Evolutionary conservation across 64 coral and sea anemone genomes (phyloP).

Genomic region (Anthopleura sola): DNA sequence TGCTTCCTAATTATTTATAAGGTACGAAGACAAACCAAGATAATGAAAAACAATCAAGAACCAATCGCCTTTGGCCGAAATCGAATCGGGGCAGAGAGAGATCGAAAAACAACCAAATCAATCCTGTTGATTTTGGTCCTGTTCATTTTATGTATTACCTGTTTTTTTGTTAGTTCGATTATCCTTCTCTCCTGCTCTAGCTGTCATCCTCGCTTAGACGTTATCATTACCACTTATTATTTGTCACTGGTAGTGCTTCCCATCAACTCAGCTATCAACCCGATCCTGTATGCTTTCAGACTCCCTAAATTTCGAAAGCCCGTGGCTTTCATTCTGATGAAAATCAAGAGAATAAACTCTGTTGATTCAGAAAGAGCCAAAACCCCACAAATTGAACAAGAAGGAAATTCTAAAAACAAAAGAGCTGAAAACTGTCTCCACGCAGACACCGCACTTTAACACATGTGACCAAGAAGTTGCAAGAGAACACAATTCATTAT

Average conservation of each 20-base stretch:
- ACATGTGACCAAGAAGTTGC: too few relatives aligned
- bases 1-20: neutral
- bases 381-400: neutral
- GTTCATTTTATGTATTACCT: neutral
- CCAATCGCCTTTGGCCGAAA: neutral
- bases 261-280: neutral
- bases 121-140: neutral
- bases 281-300: neutral
- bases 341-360: neutral
- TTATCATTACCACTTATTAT: neutral
- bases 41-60: neutral
- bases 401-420: too few relatives aligned
- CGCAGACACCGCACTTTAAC: too few relatives aligned
- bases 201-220: neutral
- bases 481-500: too few relatives aligned
- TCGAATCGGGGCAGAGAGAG: neutral
- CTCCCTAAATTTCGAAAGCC: constrained; percentile 8
- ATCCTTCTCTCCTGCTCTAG: neutral
- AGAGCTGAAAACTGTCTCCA: too few relatives aligned
- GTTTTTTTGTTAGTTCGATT: neutral
- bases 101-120: neutral
- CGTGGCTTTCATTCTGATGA: neutral
- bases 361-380: neutral
- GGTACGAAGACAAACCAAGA: neutral
- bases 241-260: neutral